A percentile compares a stretch with the other conserved stretches of the same genome.
Evolutionary conservation across 2,888 invertebrate genomes (phyloP).

Genomic region (Chelonus formosanus): DNA sequence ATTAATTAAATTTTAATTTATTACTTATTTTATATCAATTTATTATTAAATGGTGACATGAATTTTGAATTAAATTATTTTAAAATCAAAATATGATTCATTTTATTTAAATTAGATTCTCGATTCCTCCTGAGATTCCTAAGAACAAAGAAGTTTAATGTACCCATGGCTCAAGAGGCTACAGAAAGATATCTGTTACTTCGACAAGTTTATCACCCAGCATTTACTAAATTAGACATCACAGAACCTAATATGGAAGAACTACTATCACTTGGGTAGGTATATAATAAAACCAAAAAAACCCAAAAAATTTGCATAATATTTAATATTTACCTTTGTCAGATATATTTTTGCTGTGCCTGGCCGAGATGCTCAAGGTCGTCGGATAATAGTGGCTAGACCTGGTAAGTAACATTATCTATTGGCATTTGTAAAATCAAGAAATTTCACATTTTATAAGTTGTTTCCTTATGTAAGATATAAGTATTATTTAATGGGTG

Average conservation of each 20-base stretch:
- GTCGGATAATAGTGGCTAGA: slow-evolving; percentile 79
- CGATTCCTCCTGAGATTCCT: slow-evolving; percentile 79
- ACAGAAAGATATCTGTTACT: slow-evolving; percentile 80
- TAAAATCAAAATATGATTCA: slow-evolving; percentile 4
- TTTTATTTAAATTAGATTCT: slow-evolving; percentile 67
- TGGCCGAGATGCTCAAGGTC: slow-evolving; percentile 76
- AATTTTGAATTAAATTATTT: no score
- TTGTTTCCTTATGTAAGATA: neutral
- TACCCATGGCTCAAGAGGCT: slow-evolving; percentile 80
- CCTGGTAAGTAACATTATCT: slow-evolving; percentile 70
- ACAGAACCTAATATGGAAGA: slow-evolving; percentile 76
- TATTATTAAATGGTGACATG: no score
- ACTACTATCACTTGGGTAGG: slow-evolving; percentile 75
- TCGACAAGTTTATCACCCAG: slow-evolving; percentile 79
- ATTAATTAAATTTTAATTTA: neutral
- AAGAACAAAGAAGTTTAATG: slow-evolving; percentile 82
- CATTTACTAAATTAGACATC: slow-evolving; percentile 78
- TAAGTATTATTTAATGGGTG: slow-evolving; percentile 17
- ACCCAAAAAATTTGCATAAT: no score
- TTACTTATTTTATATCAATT: no score
- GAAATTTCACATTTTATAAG: slow-evolving; percentile 15
- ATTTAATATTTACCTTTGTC: no score
- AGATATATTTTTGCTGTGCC: slow-evolving; percentile 83
- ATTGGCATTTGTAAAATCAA: neutral
- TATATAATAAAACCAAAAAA: neutral